Evolutionary conservation across 2,113 vertebrate species (phyloP), one percentile per base, ranked within the genome.

Genomic region (Puma concolor): DNA sequence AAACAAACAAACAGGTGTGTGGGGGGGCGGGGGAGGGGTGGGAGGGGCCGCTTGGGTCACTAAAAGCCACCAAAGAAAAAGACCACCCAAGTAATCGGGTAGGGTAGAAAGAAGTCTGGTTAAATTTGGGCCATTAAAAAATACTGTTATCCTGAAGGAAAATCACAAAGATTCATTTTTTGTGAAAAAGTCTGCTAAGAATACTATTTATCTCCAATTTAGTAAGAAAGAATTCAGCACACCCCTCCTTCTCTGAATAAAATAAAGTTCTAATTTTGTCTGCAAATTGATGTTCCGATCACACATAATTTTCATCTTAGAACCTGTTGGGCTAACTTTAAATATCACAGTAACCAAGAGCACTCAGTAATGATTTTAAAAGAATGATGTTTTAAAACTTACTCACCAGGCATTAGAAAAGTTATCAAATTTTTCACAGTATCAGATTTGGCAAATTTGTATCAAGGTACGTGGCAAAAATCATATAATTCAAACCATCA

Each of bases 371-470:
- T 86, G 97, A 97, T 83, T 98, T 91, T 93, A 83, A 97, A 97
- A 98, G 91, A 95, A 98, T 67, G 91, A 96, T 95, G 97, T 1
- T 98, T 98, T 98, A 98, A 97, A 98, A 98, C 94, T 48, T 77
- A 98, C 77, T 52, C 96, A 95, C 98, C 95, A 97, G 98, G 96
- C 96, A 97, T 98, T 98, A 98, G 97, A 98, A 98, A 98, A 98
- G 96, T 94, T 98, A 98, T 97, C 97, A 98, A 97, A 88, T 96
- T 97, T 97, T 98, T 98, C 97, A 98, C 86, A 93, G 97, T 98
- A 98, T 98, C 97, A 98, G 96, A 98, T 98, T 98, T 99, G 98
- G 98, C 98, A 98, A 99, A 98, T 98, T 91, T 98, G 95, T 97
- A 95, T 98, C 98, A 98, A 97, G 97, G 97, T 98, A 97, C 60